phyloP scores from a whole-genome alignment of 1,140 invertebrate genomes.

The Leguminivora glycinivorella region DNA sequence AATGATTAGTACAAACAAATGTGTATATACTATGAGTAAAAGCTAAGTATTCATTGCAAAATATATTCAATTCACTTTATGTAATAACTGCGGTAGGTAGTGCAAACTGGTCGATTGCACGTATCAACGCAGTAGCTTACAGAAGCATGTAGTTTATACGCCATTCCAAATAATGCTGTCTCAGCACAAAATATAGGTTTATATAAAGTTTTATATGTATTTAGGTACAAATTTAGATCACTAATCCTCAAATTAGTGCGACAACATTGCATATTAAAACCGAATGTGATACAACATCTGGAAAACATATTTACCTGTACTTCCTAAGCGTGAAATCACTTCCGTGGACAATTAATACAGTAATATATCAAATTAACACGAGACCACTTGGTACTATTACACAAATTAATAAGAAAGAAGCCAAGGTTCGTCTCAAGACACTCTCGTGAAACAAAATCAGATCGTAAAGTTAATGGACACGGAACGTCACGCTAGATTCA shows the following conservation, averaged over 20 bases:
- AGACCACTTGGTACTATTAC: not conserved
- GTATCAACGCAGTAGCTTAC: not conserved
- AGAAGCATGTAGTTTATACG: not conserved
- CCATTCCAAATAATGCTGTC: not conserved
- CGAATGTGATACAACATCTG: not conserved
- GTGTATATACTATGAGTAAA: not conserved
- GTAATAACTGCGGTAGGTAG: not conserved
- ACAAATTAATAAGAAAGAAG: conserved; percentile 1
- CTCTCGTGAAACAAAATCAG: conserved; percentile 16
- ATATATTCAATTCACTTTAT: not conserved
- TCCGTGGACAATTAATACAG: not conserved
- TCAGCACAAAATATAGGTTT: not conserved
- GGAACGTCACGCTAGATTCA: conserved; percentile 14
- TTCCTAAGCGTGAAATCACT: not conserved
- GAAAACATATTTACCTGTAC: conserved; percentile 7
- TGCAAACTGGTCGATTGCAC: not conserved
- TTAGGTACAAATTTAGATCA: not conserved
- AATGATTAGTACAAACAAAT: not conserved
- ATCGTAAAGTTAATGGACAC: conserved; percentile 5
- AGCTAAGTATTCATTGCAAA: not conserved
- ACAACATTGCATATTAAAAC: not conserved
- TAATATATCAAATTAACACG: not conserved
- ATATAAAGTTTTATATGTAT: not conserved
- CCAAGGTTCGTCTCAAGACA: not conserved
- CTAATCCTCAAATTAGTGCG: not conserved